Conservation (phyloP, 2,113 vertebrate species). For the Brachypodius melanocephalos region DNA sequence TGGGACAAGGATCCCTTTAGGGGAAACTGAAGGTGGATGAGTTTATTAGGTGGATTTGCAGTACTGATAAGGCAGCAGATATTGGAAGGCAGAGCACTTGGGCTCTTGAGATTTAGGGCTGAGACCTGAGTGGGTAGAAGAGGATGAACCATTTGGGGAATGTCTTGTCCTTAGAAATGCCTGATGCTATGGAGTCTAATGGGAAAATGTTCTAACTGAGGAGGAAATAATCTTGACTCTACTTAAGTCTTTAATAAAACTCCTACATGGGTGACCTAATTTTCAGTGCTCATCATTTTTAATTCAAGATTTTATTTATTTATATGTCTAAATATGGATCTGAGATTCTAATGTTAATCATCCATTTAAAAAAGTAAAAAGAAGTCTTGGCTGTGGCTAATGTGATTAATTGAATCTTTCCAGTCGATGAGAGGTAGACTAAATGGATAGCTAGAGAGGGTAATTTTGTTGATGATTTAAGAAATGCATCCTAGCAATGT, state of each 20-base stretch:
- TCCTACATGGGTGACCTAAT: not conserved
- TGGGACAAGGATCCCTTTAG: not conserved
- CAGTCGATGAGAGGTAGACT: not conserved
- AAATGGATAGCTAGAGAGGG: not conserved
- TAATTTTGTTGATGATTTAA: slow-evolving; percentile 20
- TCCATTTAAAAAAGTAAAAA: not conserved
- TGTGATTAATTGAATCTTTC: not conserved
- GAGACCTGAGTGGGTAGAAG: not conserved
- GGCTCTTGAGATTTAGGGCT: not conserved
- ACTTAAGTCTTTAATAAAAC: not conserved
- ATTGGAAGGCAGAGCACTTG: not conserved
- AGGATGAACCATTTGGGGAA: not conserved
- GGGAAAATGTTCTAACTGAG: not conserved
- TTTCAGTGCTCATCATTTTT: not conserved
- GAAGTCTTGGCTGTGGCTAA: not conserved
- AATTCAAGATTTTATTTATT: not conserved
- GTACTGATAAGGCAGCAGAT: not conserved
- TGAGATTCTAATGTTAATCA: not conserved
- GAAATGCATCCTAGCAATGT: not conserved
- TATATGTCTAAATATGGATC: not conserved
- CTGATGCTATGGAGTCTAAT: rapidly evolving
- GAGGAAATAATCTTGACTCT: not conserved
- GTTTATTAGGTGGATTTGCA: not conserved
- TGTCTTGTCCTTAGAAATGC: not conserved
- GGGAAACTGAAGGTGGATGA: not conserved